Conservation (phyloP, 2,888 invertebrate genomes). For the Nemapogon koenigi region DNA sequence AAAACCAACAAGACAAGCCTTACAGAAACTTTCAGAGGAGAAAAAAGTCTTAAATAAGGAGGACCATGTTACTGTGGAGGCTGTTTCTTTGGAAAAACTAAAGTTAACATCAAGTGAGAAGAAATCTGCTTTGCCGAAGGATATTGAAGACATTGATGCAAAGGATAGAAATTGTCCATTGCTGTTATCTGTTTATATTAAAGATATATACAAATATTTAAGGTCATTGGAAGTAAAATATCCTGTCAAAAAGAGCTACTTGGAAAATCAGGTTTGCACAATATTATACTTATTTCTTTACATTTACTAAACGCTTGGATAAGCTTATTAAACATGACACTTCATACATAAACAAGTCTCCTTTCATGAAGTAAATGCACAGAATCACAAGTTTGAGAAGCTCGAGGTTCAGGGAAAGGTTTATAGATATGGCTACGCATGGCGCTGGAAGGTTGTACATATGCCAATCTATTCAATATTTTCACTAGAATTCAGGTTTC, state of each 20-base stretch:
- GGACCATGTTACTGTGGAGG: not conserved
- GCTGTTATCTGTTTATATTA: conserved; percentile 83
- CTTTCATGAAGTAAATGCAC: too few relatives aligned
- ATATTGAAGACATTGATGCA: conserved; percentile 77
- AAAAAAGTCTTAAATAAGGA: not conserved
- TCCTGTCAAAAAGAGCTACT: conserved; percentile 68
- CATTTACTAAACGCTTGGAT: too few relatives aligned
- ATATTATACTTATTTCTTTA: not conserved
- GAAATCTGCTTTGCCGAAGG: conserved; percentile 31
- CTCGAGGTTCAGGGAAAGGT: too few relatives aligned
- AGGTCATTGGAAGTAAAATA: conserved; percentile 74
- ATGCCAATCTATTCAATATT: too few relatives aligned
- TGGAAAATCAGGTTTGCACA: conserved; percentile 66
- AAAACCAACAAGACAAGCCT: not conserved
- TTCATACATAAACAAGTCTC: too few relatives aligned
- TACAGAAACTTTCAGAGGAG: not conserved
- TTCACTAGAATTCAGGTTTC: too few relatives aligned
- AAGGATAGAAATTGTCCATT: conserved; percentile 77
- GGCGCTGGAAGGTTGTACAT: too few relatives aligned
- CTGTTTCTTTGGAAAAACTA: not conserved
- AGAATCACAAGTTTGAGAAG: too few relatives aligned
- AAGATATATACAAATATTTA: conserved; percentile 89
- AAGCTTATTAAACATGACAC: too few relatives aligned
- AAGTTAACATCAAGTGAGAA: conserved; percentile 10
- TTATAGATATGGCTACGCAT: too few relatives aligned